A percentile compares a stretch with the other conserved stretches of the same genome.
Evolutionary conservation across 2,113 vertebrate species (phyloP).

Genomic region (Phalacrocorax carbo): DNA sequence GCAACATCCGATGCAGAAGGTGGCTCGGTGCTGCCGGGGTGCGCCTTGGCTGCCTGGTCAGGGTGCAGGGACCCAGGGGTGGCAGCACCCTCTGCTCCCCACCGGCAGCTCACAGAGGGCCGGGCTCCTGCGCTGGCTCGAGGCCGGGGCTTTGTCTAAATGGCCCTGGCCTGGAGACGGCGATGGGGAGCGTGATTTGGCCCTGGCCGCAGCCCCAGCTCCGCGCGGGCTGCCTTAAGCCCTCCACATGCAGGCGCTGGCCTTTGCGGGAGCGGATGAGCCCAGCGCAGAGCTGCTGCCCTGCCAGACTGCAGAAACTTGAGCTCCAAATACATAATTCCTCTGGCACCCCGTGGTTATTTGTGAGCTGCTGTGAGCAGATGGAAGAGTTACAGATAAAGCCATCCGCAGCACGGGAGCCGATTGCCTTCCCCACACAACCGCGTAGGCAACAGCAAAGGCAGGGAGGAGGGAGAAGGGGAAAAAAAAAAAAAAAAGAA

Average conservation of each 20-base stretch:
- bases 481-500: not conserved
- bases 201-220: not conserved
- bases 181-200: not conserved
- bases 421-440: slow-evolving; percentile 50
- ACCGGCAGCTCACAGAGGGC: not conserved
- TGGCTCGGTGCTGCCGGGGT: accelerated
- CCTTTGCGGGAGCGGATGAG: slow-evolving; percentile 48
- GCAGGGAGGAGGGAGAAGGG: slow-evolving; percentile 12
- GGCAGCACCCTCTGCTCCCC: not conserved
- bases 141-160: not conserved
- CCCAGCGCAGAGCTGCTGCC: slow-evolving; percentile 19
- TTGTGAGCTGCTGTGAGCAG: slow-evolving; percentile 65
- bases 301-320: slow-evolving; percentile 60
- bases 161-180: not conserved
- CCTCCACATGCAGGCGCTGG: not conserved
- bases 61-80: not conserved
- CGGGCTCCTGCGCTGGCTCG: not conserved
- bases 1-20: accelerated
- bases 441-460: slow-evolving; percentile 47
- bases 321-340: slow-evolving; percentile 62
- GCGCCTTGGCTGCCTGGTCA: not conserved
- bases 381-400: slow-evolving; percentile 65
- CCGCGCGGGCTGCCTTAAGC: not conserved
- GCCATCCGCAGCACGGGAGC: slow-evolving; percentile 62
- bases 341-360: slow-evolving; percentile 64